Percentiles rank a stretch among this genome's conserved stretches.
Evolutionary conservation across 2,888 invertebrate species (phyloP).

Genomic region (Ernsta delagoae): DNA sequence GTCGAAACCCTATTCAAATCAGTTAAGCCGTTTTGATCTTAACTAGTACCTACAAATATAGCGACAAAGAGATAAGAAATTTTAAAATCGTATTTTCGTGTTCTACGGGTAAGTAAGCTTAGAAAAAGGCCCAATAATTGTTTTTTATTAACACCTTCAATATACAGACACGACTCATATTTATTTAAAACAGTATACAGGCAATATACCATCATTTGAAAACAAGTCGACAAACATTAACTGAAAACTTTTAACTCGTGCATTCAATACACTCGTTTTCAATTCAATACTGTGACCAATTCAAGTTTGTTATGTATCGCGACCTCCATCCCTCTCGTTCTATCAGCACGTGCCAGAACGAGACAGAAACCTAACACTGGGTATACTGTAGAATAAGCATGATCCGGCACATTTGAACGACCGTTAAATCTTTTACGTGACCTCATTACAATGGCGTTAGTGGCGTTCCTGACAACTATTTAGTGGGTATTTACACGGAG

Average conservation of each 20-base stretch:
- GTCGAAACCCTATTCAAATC: no score
- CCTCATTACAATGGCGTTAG: constrained; percentile 35
- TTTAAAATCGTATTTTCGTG: no score
- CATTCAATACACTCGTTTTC: constrained; percentile 1
- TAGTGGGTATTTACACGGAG: constrained; percentile 34
- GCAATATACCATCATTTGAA: background rate
- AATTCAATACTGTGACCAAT: constrained; percentile 3
- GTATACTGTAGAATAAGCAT: constrained; percentile 33
- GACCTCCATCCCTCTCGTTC: background rate
- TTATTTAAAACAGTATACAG: no score
- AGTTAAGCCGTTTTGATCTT: no score
- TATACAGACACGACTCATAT: no score
- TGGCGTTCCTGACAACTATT: constrained; percentile 35
- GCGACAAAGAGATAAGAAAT: no score
- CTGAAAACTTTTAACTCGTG: background rate
- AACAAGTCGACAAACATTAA: background rate
- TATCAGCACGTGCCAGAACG: background rate
- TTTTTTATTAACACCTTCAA: no score
- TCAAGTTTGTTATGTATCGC: constrained; percentile 10
- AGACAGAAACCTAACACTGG: constrained; percentile 9
- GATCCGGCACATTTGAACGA: constrained; percentile 34
- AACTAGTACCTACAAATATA: no score
- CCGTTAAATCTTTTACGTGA: constrained; percentile 38
- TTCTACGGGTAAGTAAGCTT: no score
- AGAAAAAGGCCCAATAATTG: no score